Percentiles rank a stretch among this genome's conserved stretches.
Conservation (phyloP, 2,888 invertebrate genomes). For the Clusia tigrina region DNA sequence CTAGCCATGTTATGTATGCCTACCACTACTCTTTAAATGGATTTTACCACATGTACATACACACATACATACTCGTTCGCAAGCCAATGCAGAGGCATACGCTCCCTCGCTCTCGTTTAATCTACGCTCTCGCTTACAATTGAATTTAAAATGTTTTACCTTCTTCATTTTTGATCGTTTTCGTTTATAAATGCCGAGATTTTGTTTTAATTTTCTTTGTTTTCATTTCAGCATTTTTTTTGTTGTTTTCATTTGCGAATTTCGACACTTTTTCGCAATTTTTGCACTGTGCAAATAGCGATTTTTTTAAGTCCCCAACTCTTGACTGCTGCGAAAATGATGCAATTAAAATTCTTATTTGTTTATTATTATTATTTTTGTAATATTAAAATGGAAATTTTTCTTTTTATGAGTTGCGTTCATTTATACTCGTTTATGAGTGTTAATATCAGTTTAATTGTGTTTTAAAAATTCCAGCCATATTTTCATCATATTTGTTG, state of each 20-base stretch:
- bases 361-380: slow-evolving; percentile 15
- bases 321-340: neutral
- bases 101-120: neutral
- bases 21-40: too few relatives aligned
- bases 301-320: neutral
- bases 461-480: neutral
- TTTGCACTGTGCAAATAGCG: neutral
- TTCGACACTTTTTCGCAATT: neutral
- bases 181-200: too few relatives aligned
- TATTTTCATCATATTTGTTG: neutral
- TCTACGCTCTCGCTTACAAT: neutral
- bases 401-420: neutral
- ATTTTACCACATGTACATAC: neutral
- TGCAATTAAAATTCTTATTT: slow-evolving; percentile 17
- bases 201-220: slow-evolving; percentile 1
- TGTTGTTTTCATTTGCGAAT: neutral
- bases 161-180: neutral
- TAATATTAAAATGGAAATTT: slow-evolving; percentile 17
- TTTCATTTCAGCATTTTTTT: neutral
- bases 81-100: too few relatives aligned
- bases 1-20: neutral
- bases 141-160: neutral
- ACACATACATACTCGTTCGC: neutral
- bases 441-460: slow-evolving; percentile 4
- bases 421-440: neutral